A percentile compares a stretch with the other conserved stretches of the same genome.
Evolutionary conservation across 2,113 vertebrate genomes (phyloP).

Genomic region (Mohoua ochrocephala): DNA sequence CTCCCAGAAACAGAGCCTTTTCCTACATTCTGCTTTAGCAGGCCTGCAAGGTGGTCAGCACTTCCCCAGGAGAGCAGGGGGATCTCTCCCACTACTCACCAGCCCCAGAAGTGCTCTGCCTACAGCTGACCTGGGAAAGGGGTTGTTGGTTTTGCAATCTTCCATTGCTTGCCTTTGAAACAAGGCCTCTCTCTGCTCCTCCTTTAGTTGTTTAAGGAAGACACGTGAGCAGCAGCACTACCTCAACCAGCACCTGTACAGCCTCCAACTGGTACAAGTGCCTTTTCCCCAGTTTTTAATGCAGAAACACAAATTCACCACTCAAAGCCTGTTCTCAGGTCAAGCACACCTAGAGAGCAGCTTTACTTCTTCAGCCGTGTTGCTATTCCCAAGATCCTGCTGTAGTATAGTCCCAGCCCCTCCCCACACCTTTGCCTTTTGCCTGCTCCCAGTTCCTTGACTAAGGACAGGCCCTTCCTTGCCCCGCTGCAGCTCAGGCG

Average conservation of each 20-base stretch:
- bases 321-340: neutral
- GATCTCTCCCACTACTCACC: fast-evolving
- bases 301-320: neutral
- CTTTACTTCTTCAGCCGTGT: neutral
- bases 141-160: fast-evolving
- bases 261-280: fast-evolving
- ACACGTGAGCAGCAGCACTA: neutral
- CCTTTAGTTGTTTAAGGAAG: neutral
- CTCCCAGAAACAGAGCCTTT: neutral
- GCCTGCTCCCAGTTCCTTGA: neutral
- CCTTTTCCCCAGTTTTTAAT: neutral
- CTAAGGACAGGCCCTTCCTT: no score
- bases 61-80: no score
- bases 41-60: fast-evolving
- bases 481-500: neutral
- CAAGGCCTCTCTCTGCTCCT: neutral
- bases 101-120: neutral
- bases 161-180: neutral
- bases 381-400: neutral
- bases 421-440: neutral
- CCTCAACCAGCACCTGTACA: no score
- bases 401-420: fast-evolving
- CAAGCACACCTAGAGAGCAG: neutral
- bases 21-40: fast-evolving
- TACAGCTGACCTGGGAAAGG: fast-evolving